phyloP scores from a whole-genome alignment of 2,113 vertebrate species.

The Lamprotornis superbus region DNA sequence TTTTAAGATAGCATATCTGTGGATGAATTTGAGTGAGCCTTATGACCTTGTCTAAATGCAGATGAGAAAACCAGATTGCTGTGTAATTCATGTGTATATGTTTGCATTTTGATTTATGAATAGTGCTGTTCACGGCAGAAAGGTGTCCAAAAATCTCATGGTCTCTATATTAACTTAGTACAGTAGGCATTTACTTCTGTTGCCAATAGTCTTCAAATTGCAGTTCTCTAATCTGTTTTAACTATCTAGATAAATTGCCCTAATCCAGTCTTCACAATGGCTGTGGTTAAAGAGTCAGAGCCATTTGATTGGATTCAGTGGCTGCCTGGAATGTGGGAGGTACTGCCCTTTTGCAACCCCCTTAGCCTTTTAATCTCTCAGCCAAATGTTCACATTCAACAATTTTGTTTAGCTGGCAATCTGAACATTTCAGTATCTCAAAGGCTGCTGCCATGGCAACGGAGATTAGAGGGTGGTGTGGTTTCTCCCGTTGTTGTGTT shows the following conservation, averaged over 20 bases:
- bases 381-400: slow-evolving; percentile 90
- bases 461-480: slow-evolving; percentile 79
- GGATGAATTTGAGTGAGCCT: slow-evolving; percentile 32
- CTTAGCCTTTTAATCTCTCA: slow-evolving; percentile 87
- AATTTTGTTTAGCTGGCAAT: slow-evolving; percentile 88
- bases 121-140: slow-evolving; percentile 22
- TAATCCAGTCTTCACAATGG: slow-evolving; percentile 83
- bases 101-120: slow-evolving; percentile 31
- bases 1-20: background rate
- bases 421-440: slow-evolving; percentile 84
- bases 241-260: slow-evolving; percentile 86
- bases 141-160: slow-evolving; percentile 48
- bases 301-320: slow-evolving; percentile 85
- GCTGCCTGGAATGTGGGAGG: slow-evolving; percentile 86
- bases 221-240: slow-evolving; percentile 85
- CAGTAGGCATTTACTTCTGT: slow-evolving; percentile 80
- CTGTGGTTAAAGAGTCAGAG: slow-evolving; percentile 85
- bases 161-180: slow-evolving; percentile 76
- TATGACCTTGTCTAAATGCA: slow-evolving; percentile 48
- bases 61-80: background rate
- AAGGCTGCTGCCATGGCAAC: slow-evolving; percentile 88
- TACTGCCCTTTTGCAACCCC: slow-evolving; percentile 83
- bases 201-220: slow-evolving; percentile 82
- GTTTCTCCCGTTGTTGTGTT: slow-evolving; percentile 74
- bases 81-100: background rate